Percentiles rank a stretch among this genome's conserved stretches.
Conservation (phyloP, 2,888 invertebrate genomes). For the Cetonia aurata region DNA sequence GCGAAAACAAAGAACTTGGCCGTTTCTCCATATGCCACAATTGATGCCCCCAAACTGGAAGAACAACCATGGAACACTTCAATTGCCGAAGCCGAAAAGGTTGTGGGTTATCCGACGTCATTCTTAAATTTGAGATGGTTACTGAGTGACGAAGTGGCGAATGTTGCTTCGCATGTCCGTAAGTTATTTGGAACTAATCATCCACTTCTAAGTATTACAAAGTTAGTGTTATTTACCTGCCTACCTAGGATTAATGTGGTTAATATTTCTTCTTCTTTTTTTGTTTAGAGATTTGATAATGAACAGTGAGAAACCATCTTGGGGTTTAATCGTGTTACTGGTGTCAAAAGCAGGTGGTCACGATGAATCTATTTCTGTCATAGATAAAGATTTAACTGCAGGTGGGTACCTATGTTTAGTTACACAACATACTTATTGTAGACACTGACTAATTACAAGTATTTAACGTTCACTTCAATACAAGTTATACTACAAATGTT, state of each 20-base stretch:
- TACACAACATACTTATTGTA: not conserved
- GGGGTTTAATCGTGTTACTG: conserved; percentile 90
- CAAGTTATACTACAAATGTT: too few species aligned
- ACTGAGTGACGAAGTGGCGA: conserved; percentile 95
- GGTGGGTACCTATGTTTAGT: conserved; percentile 58
- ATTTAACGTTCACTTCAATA: too few species aligned
- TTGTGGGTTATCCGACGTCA: conserved; percentile 96
- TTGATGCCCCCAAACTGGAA: conserved; percentile 27
- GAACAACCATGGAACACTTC: conserved; percentile 81
- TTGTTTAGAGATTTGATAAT: conserved; percentile 46
- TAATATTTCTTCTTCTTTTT: not conserved
- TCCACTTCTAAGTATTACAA: conserved; percentile 91
- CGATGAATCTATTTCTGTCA: conserved; percentile 78
- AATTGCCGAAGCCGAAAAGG: conserved; percentile 94
- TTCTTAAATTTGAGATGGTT: conserved; percentile 92
- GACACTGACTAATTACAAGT: not conserved
- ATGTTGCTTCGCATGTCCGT: conserved; percentile 89
- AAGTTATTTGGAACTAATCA: conserved; percentile 95
- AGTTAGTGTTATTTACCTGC: conserved; percentile 72
- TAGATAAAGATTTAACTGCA: conserved; percentile 86
- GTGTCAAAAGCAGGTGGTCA: conserved; percentile 93
- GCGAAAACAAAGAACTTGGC: not conserved
- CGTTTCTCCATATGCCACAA: not conserved
- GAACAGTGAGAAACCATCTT: conserved; percentile 58
- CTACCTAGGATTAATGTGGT: not conserved